Conservation (phyloP, 2,797 vertebrate species). For the Catharus ustulatus region DNA sequence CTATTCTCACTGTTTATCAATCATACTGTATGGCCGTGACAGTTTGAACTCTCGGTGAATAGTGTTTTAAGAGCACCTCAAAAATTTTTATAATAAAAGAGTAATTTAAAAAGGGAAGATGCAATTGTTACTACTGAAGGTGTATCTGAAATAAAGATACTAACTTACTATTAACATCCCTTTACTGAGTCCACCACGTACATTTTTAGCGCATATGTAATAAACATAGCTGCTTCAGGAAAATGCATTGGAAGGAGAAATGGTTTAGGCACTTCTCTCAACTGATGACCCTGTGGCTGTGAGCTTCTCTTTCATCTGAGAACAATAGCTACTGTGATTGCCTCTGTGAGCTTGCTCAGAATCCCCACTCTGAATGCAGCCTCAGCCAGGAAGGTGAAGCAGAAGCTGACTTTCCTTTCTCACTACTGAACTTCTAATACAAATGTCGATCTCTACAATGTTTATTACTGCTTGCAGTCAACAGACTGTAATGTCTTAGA, state of each 20-base stretch:
- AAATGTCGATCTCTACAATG: background rate
- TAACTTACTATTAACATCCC: background rate
- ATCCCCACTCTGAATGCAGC: background rate
- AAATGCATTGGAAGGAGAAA: background rate
- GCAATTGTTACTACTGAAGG: background rate
- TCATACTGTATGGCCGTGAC: background rate
- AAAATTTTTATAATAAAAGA: background rate
- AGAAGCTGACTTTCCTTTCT: background rate
- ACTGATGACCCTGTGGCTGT: background rate
- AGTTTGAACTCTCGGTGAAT: background rate
- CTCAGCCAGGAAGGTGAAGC: background rate
- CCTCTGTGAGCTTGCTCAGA: background rate
- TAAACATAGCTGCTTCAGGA: background rate
- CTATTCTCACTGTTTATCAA: background rate
- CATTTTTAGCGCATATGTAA: background rate
- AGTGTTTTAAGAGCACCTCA: background rate
- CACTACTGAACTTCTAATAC: background rate
- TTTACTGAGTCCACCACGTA: background rate
- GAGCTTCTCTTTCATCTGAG: background rate
- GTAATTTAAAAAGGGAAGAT: background rate
- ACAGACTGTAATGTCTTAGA: background rate
- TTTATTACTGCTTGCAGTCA: background rate
- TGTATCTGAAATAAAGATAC: background rate
- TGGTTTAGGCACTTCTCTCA: background rate
- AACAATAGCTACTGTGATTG: background rate